A percentile compares a stretch with the other conserved stretches of the same genome.
Conservation (phyloP, 1,140 invertebrate species). For the Nasonia longicornis region DNA sequence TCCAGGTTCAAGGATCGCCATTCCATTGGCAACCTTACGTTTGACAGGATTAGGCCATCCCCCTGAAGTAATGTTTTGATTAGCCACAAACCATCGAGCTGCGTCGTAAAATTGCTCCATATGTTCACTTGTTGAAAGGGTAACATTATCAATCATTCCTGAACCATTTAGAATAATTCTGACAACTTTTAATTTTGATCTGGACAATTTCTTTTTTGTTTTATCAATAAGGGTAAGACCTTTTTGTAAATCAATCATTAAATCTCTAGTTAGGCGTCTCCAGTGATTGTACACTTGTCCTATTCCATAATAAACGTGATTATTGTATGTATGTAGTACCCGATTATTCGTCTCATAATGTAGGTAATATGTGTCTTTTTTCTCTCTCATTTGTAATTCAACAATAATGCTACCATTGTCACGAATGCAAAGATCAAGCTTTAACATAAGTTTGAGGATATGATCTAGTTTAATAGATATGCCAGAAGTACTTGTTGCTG, state of each 20-base stretch:
- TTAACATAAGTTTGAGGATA: constrained; percentile 81
- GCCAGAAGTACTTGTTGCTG: constrained; percentile 77
- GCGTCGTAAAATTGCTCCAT: constrained; percentile 91
- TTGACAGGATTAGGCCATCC: constrained; percentile 92
- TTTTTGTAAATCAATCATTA: constrained; percentile 93
- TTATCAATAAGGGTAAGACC: constrained; percentile 76
- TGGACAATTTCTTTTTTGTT: constrained; percentile 78
- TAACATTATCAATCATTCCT: constrained; percentile 86
- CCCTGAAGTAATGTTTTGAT: constrained; percentile 85
- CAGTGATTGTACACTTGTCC: constrained; percentile 78
- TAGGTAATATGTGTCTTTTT: constrained; percentile 80
- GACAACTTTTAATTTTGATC: constrained; percentile 82
- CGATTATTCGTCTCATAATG: constrained; percentile 85
- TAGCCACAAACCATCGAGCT: constrained; percentile 91
- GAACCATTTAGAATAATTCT: constrained; percentile 79
- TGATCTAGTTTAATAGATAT: constrained; percentile 80
- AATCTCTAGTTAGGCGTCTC: constrained; percentile 87
- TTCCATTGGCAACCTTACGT: constrained; percentile 80
- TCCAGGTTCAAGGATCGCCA: constrained; percentile 83
- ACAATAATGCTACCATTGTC: constrained; percentile 86
- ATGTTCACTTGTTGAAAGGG: constrained; percentile 85
- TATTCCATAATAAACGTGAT: constrained; percentile 88
- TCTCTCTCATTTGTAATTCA: constrained; percentile 82
- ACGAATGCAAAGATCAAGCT: constrained; percentile 79
- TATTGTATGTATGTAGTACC: constrained; percentile 79